These are phyloP conservation scores for Atopsyche davidsoni DNA, from an alignment of 1,140 invertebrate genomes.

Conservation along the genomic window DNA sequence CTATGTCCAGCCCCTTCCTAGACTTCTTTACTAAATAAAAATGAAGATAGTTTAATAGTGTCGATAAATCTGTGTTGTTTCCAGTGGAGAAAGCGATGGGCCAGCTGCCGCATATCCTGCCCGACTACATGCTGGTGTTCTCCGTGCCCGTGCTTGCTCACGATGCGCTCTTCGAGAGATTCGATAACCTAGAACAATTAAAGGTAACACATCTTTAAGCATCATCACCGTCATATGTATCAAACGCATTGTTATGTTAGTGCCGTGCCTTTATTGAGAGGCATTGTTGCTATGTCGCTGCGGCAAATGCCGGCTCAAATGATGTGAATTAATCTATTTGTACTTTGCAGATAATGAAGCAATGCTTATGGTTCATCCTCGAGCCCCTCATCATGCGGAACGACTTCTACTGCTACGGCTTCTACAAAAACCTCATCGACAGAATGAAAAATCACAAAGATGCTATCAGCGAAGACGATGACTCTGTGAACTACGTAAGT, in stretches of 20 bases:
- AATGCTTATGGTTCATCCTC: constrained; percentile 89
- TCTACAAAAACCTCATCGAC: constrained; percentile 90
- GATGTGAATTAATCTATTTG: too few relatives aligned
- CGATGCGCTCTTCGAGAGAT: constrained; percentile 74
- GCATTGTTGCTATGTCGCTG: not conserved
- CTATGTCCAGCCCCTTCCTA: too few relatives aligned
- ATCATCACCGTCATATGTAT: not conserved
- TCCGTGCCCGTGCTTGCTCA: constrained; percentile 89
- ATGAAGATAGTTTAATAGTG: too few relatives aligned
- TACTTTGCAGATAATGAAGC: constrained; percentile 56
- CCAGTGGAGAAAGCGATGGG: constrained; percentile 59
- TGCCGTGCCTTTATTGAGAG: not conserved
- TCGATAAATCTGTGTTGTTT: constrained; percentile 15
- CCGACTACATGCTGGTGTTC: constrained; percentile 95
- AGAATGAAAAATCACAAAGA: constrained; percentile 90
- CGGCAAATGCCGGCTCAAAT: not conserved
- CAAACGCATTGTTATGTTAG: too few relatives aligned
- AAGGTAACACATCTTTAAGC: constrained; percentile 41
- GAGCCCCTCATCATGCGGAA: constrained; percentile 90
- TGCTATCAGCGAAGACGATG: constrained; percentile 74
- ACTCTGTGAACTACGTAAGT: constrained; percentile 73
- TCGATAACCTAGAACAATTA: constrained; percentile 68
- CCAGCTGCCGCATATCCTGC: constrained; percentile 80
- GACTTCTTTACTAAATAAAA: too few relatives aligned
- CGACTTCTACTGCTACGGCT: constrained; percentile 92